Evolutionary conservation across 2,888 invertebrate species (phyloP).

Genomic region (Nymphalis c-album): DNA sequence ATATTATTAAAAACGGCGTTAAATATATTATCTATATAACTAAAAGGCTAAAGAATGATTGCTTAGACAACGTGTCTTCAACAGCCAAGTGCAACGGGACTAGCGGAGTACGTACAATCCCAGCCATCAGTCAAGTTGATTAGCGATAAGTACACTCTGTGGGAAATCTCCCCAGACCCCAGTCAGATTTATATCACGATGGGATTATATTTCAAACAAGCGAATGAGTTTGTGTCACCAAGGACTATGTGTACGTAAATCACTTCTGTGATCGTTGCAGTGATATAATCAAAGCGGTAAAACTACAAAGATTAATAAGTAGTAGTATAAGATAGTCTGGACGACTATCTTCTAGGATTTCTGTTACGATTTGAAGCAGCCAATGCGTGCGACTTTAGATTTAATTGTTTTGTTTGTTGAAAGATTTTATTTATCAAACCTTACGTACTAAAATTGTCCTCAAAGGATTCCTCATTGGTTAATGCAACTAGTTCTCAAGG

Average conservation of each 20-base stretch:
- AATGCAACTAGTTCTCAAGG: conserved; percentile 70
- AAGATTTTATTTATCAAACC: not conserved
- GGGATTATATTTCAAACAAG: conserved; percentile 1
- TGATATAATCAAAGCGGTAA: no score
- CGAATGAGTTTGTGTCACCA: no score
- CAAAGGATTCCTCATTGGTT: conserved; percentile 25
- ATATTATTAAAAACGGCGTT: no score
- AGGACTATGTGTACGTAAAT: no score
- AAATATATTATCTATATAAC: no score
- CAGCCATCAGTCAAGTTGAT: conserved; percentile 8
- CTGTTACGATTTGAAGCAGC: no score
- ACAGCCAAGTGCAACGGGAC: conserved; percentile 5
- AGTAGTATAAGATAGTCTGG: no score
- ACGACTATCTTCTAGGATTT: no score
- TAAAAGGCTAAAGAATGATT: not conserved
- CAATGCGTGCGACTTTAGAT: no score
- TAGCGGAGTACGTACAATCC: conserved; percentile 1
- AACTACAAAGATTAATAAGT: no score
- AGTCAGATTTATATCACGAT: conserved; percentile 5
- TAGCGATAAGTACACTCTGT: conserved; percentile 6
- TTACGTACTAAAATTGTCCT: conserved; percentile 43
- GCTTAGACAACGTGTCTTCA: not conserved
- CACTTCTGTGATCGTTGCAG: no score
- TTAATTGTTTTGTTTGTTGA: not conserved
- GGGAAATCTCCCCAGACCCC: conserved; percentile 4